Evolutionary conservation across 2,888 invertebrate species (phyloP), one percentile per base, ranked within the genome.

Genomic region (Nephrotoma appendiculata): DNA sequence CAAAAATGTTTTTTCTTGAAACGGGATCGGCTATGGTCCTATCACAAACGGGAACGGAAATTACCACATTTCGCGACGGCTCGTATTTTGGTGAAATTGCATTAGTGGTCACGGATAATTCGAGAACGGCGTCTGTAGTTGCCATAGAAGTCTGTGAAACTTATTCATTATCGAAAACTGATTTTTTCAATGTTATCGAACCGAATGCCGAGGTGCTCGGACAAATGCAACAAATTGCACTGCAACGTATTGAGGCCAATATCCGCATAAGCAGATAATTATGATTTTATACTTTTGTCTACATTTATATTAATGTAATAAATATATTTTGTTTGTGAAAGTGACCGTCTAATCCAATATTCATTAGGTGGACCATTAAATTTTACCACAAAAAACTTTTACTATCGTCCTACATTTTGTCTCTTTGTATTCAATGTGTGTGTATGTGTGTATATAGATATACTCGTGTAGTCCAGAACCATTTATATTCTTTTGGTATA

Each of bases 1-100:
- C 92, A 87, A 92, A 92, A 85, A 94, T 94, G 94, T 94, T 93
- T 88, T 94, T 94, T 88, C 93, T 94, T 87, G 92, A 92, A 1
- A 92, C 90, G 19, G 94, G 94, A 6, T 93, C 93, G 0, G 93
- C 93, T 0, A 93, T 93, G 0, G 91, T 93, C 87, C 5, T 86
- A 12, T 85, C 86, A 9, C 11, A 11, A 48, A 4, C 12, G 48
- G 48, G 41, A 5, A 41, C 41, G 2, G 5, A 86, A 41, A 9
- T 52, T 6, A 15, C 31, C n/a, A 41, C 41, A 19, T 89, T 93
- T 86, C 90, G 92, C 87, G 93, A 93, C 87, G 93, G 93, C 9
- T 91, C 91, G 19, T 91, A 92, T 88, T 93, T 93, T 89, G 93
- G 93, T 1, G 93, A 93, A 89, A 90, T 91, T 83, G 91, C 92